A percentile compares a stretch with the other conserved stretches of the same genome.
Evolutionary conservation across 1,140 invertebrate genomes (phyloP).

Genomic region (Stenopsyche tienmushanensis): DNA sequence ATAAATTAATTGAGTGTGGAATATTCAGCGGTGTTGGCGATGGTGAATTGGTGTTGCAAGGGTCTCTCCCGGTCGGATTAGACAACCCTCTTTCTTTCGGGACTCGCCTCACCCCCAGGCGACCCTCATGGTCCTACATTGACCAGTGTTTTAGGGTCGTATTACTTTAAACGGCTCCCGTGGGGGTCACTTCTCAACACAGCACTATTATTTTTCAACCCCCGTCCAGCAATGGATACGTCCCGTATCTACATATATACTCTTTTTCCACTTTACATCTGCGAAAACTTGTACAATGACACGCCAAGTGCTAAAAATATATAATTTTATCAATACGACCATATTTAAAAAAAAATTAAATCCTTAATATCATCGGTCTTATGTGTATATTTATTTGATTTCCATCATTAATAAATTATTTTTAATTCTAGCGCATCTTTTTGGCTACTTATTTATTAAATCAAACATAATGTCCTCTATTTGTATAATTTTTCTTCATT

Average conservation of each 20-base stretch:
- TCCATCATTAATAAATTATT: too few relatives aligned
- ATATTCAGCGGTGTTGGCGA: slow-evolving; percentile 2
- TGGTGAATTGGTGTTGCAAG: not conserved
- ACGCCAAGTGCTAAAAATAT: too few relatives aligned
- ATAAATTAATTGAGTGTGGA: slow-evolving; percentile 12
- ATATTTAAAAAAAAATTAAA: too few relatives aligned
- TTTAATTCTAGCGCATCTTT: too few relatives aligned
- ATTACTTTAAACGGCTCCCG: slow-evolving; percentile 47
- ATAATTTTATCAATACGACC: too few relatives aligned
- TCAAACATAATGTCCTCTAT: too few relatives aligned
- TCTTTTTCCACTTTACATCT: not conserved
- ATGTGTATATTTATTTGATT: too few relatives aligned
- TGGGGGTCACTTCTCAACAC: slow-evolving; percentile 48
- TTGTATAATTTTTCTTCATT: too few relatives aligned
- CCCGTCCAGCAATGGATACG: slow-evolving; percentile 30
- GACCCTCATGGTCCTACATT: slow-evolving; percentile 14
- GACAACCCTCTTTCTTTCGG: slow-evolving; percentile 10
- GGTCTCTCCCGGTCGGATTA: slow-evolving; percentile 8
- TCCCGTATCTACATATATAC: slow-evolving; percentile 36
- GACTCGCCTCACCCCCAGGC: not conserved
- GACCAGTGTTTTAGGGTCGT: slow-evolving; percentile 43
- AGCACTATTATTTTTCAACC: slow-evolving; percentile 53
- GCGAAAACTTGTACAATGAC: too few relatives aligned
- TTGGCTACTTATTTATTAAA: too few relatives aligned
- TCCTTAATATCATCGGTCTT: too few relatives aligned